A percentile compares a stretch with the other conserved stretches of the same genome.
These are phyloP conservation scores for Coregonus clupeaformis DNA, from an alignment of 2,113 vertebrate genomes.

Conservation along the genomic window DNA sequence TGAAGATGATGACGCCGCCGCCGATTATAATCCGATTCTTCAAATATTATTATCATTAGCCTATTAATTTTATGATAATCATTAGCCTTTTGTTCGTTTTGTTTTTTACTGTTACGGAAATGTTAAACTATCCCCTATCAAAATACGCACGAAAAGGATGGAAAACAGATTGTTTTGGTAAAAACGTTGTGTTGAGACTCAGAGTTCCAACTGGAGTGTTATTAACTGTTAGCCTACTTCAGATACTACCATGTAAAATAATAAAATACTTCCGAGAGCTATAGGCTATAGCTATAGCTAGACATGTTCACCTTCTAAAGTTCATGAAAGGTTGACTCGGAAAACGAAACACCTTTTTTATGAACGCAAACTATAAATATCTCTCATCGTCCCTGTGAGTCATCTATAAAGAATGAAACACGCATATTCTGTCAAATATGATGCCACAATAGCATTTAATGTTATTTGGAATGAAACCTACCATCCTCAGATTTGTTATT, in stretches of 20 bases:
- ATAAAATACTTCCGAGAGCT: conserved; percentile 19
- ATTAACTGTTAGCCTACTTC: conserved; percentile 2
- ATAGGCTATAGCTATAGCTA: conserved; percentile 2
- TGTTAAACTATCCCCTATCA: conserved; percentile 5
- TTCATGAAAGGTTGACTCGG: conserved; percentile 29
- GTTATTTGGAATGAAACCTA: conserved; percentile 70
- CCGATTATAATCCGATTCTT: conserved; percentile 26
- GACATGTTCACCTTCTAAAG: conserved; percentile 30
- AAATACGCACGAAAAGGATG: conserved; percentile 7
- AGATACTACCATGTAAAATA: conserved; percentile 21
- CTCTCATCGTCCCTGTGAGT: conserved; percentile 17
- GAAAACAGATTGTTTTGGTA: not conserved
- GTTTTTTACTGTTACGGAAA: not conserved
- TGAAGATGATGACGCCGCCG: conserved; percentile 52
- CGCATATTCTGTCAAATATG: conserved; percentile 39
- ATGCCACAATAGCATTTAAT: conserved; percentile 55
- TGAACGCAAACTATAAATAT: conserved; percentile 13
- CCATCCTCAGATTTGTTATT: conserved; percentile 76
- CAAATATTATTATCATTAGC: conserved; percentile 14
- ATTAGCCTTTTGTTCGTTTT: not conserved
- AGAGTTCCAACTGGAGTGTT: conserved; percentile 2
- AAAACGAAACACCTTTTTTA: conserved; percentile 28
- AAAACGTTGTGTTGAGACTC: conserved; percentile 1
- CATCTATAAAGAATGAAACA: conserved; percentile 19
- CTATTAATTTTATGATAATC: conserved; percentile 1